Percentiles rank a stretch among this genome's conserved stretches.
Conservation (phyloP, 2,888 invertebrate species). For the Ophraella communa region DNA sequence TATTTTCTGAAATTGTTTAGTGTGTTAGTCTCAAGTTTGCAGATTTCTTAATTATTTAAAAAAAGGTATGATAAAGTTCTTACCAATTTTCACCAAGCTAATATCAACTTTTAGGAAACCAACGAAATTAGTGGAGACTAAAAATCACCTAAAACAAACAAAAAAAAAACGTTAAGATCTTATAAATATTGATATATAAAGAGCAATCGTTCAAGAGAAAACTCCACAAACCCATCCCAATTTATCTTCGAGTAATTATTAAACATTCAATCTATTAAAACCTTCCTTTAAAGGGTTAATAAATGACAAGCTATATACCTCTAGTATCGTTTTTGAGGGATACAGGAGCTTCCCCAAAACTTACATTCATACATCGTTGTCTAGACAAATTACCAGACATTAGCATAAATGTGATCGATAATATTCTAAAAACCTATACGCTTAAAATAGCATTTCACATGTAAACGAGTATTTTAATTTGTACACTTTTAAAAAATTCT, state of each 20-base stretch:
- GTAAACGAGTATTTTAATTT: slow-evolving; percentile 3
- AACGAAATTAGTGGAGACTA: slow-evolving; percentile 11
- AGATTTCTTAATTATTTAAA: too few species aligned
- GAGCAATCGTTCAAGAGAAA: too few species aligned
- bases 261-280: too few species aligned
- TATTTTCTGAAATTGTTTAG: too few species aligned
- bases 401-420: slow-evolving; percentile 47
- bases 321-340: slow-evolving; percentile 15
- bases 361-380: slow-evolving; percentile 15
- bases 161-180: too few species aligned
- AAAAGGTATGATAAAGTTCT: too few species aligned
- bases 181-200: too few species aligned
- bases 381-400: slow-evolving; percentile 31
- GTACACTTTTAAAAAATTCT: not conserved
- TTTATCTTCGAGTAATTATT: too few species aligned
- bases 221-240: too few species aligned
- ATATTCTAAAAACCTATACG: slow-evolving; percentile 50
- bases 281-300: too few species aligned
- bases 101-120: slow-evolving; percentile 38
- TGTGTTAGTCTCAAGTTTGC: too few species aligned
- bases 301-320: too few species aligned
- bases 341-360: slow-evolving; percentile 5
- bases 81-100: not conserved
- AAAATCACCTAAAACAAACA: slow-evolving; percentile 23
- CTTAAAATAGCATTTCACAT: slow-evolving; percentile 1